phyloP scores from a whole-genome alignment of 92 coral and sea anemone genomes.

The Pocillopora meandrina region DNA sequence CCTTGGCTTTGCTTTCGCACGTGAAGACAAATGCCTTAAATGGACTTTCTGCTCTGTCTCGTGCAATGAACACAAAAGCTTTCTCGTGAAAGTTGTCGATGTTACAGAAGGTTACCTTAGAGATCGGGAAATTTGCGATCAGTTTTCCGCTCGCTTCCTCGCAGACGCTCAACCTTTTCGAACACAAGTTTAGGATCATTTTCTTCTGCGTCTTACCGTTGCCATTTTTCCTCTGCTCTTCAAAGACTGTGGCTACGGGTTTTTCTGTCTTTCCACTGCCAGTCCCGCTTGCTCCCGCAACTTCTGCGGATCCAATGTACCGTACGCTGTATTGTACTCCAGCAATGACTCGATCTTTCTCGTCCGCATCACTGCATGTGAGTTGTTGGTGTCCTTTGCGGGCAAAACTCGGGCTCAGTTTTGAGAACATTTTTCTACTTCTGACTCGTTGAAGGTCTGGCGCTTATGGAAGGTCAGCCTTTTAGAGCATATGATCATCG shows the following conservation, averaged over 20 bases:
- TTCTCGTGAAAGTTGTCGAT: constrained; percentile 67
- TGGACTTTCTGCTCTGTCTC: constrained; percentile 63
- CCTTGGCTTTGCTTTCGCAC: constrained; percentile 84
- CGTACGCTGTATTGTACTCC: constrained; percentile 80
- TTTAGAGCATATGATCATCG: background rate
- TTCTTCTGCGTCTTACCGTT: constrained; percentile 66
- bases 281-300: constrained; percentile 69
- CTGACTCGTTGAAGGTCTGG: background rate
- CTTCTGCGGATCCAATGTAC: constrained; percentile 83
- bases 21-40: constrained; percentile 90
- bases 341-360: constrained; percentile 80
- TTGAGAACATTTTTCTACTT: constrained; percentile 64
- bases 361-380: constrained; percentile 83
- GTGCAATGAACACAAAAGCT: constrained; percentile 94
- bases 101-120: constrained; percentile 88
- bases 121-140: constrained; percentile 79
- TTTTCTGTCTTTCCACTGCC: constrained; percentile 92
- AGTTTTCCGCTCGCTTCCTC: constrained; percentile 66
- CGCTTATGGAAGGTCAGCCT: background rate
- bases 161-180: constrained; percentile 74
- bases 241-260: constrained; percentile 77
- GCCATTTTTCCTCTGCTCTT: constrained; percentile 57
- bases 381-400: constrained; percentile 85
- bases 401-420: constrained; percentile 54
- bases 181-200: constrained; percentile 73